Base-by-base conservation (phyloP, 2,888 invertebrate species). In the Glaucopsyche alexis region DNA sequence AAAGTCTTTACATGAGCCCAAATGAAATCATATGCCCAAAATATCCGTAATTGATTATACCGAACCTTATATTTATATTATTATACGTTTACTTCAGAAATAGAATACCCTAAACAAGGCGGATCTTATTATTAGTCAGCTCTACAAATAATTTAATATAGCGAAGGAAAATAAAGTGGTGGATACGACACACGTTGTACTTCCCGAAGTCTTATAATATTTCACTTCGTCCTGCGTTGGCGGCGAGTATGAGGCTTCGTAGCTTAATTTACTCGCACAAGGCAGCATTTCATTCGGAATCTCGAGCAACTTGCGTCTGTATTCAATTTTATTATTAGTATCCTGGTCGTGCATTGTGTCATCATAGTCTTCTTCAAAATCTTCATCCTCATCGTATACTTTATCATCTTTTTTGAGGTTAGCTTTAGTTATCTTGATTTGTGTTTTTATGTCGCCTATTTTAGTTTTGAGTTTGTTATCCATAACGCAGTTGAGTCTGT, bases 401-500 rank as follows among this genome's bases (percentile, higher is more conserved):
- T 85, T 90, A 14, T 82, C 80, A 0, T 80, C 78, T 73, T 81
- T 81, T 47, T 80, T 79, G 3, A 76, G 40, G 72, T 79, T 81
- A 40, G 84, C 75, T 49, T 69, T 69, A 2, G 69, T 49, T 13
- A 69, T 14, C 47, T 69, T 69, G 45, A 82, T 85, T 76, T 84
- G 83, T 3, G 83, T 76, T 82, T 88, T 89, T 3, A 84, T 77
- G 11, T 79, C 77, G 0, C 79, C 82, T 9, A 84, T 42, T 73
- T 84, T 85, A 1, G 79, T 80, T 81, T 87, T 86, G 7, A 85
- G 79, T 76, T 85, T 87, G 4, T 80, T 83, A 77, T 95, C 95
- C 87, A 95, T 93, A 78, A 94, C 93, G 87, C 97, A 97, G 78
- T 94, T 95, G 73, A 96, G 92, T 71, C 95, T 94, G 76, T 95